These are phyloP conservation scores for Gastracanthus pulcherrimus DNA, from an alignment of 2,888 invertebrate genomes.

Conservation along the genomic window DNA sequence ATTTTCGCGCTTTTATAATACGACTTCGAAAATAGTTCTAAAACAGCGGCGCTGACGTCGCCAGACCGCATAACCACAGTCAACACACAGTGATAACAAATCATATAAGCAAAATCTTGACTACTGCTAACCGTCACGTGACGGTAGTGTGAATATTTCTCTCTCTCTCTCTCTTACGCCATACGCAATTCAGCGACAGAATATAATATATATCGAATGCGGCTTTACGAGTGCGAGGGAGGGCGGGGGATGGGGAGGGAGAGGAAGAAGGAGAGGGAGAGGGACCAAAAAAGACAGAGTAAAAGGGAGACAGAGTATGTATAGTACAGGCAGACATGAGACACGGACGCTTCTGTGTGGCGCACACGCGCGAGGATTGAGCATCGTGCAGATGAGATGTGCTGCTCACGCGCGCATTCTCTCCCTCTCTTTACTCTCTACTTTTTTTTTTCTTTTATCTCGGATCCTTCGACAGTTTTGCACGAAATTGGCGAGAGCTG, in stretches of 20 bases:
- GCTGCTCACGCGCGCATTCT: neutral
- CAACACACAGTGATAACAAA: slow-evolving; percentile 6
- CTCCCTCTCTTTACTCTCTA: neutral
- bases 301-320: neutral
- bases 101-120: neutral
- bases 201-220: slow-evolving; percentile 12
- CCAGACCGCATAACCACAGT: neutral
- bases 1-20: slow-evolving; percentile 6
- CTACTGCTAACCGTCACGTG: neutral
- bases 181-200: slow-evolving; percentile 13
- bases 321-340: neutral
- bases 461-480: slow-evolving; percentile 1
- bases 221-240: neutral
- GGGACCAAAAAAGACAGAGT: slow-evolving; percentile 2
- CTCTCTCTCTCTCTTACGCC: neutral
- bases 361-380: slow-evolving; percentile 8
- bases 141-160: neutral
- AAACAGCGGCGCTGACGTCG: slow-evolving; percentile 39
- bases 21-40: slow-evolving; percentile 21
- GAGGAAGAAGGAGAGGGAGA: neutral
- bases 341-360: neutral
- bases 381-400: neutral
- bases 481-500: neutral
- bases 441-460: neutral
- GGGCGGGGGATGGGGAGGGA: too few relatives aligned